Evolutionary conservation across 2,888 invertebrate genomes (phyloP), one percentile per base, ranked within the genome.

Genomic region (Lagria hirta): DNA sequence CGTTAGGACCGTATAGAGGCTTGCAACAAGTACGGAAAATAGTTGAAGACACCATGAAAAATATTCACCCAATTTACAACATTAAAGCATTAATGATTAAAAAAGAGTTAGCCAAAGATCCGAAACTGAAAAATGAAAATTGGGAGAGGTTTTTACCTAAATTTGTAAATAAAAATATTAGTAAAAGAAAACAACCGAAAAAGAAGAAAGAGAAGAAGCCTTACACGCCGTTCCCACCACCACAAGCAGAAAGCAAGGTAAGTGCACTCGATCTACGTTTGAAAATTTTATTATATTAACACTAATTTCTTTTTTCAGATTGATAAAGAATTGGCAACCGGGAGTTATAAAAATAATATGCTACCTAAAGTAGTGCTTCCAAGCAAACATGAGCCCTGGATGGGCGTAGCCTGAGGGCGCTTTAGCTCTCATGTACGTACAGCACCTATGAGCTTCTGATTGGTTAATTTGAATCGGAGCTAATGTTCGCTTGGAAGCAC

Each of bases 81-180:
- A 95, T 99, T 1, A 91, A 97, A 75, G 88, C 92, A 2, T 72
- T 99, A 33, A 98, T 99, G 97, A 96, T 99, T 33, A 98, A 98
- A 69, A 79, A 86, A 55, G 97, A 99, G 72, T 72, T 99, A 40
- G 86, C 88, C 60, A n/a, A n/a, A n/a, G 93, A 99, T 75, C 89
- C 95, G 0, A 85, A 84, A 62, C 69, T 99, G 37, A 88, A 86
- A 67, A 84, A 91, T 70, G 95, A 97, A 70, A 93, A 88, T 67
- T 99, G 99, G 99, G 92, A 94, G 20, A 77, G 97, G 51, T 99
- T 97, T 73, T 72, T 99, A 54, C 99, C 99, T 0, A 92, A 93
- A 62, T 97, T 96, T 69, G 81, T 81, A 40, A 84, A 75, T 53
- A 90, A 95, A 70, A 97, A 89, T 75, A 82, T 92, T 1, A 88